These are phyloP conservation scores for Scortum barcoo DNA, from an alignment of 2,113 vertebrate species.

Conservation along the genomic window DNA sequence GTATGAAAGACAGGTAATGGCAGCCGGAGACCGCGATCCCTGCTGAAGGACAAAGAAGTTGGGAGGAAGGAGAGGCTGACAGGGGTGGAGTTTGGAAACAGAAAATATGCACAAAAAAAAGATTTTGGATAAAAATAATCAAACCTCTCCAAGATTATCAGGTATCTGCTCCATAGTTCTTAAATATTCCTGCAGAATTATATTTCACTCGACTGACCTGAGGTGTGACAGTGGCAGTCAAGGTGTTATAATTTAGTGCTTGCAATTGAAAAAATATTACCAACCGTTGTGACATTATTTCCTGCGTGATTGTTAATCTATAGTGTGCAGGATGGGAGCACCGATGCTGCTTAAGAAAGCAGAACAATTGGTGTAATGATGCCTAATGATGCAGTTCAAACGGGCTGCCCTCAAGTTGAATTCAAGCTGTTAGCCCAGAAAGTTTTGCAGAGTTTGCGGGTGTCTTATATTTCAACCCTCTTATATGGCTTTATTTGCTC, in stretches of 20 bases:
- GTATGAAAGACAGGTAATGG: constrained; percentile 61
- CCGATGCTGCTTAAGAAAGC: constrained; percentile 53
- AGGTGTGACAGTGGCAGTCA: too few species aligned
- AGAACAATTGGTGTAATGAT: constrained; percentile 59
- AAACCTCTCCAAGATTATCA: background rate
- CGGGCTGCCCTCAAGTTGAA: constrained; percentile 71
- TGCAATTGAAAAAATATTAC: constrained; percentile 27
- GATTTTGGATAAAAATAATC: background rate
- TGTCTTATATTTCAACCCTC: constrained; percentile 79
- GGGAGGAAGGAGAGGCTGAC: constrained; percentile 28
- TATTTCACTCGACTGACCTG: background rate
- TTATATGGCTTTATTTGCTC: constrained; percentile 82
- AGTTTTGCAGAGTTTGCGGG: constrained; percentile 76
- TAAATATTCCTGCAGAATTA: background rate
- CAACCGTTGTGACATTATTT: constrained; percentile 22
- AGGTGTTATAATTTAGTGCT: background rate
- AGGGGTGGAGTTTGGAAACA: background rate
- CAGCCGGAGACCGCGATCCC: constrained; percentile 30
- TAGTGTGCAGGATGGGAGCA: constrained; percentile 18
- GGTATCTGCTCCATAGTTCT: too few species aligned
- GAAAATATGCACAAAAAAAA: background rate
- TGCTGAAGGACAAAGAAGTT: constrained; percentile 58
- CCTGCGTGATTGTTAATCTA: constrained; percentile 26
- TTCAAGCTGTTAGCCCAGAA: constrained; percentile 70
- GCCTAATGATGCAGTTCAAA: constrained; percentile 69